Evolutionary conservation across 2,888 invertebrate genomes (phyloP).

Genomic region (Bombyx huttoni): DNA sequence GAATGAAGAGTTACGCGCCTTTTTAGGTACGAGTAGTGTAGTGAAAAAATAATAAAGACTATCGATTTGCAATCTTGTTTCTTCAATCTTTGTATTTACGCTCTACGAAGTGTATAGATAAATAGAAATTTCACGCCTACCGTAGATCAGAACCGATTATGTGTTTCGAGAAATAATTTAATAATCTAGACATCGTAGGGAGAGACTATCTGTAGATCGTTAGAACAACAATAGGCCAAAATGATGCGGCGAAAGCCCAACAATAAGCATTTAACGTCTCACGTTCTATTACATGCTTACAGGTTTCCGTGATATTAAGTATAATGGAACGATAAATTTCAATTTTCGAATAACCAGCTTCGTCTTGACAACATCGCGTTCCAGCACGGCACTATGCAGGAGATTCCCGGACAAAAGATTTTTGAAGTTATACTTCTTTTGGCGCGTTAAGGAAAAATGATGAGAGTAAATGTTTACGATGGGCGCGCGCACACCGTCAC

Average conservation of each 20-base stretch:
- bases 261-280: constrained; percentile 20
- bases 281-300: not conserved
- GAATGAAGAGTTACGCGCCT: too few species aligned
- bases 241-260: constrained; percentile 35
- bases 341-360: constrained; percentile 15
- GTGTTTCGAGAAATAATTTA: constrained; percentile 1
- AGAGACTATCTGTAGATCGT: constrained; percentile 17
- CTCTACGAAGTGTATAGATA: not conserved
- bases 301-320: constrained; percentile 8
- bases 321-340: constrained; percentile 50
- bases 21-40: too few species aligned
- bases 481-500: too few species aligned
- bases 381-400: not conserved
- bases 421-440: too few species aligned
- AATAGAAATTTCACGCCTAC: not conserved
- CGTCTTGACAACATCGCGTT: not conserved
- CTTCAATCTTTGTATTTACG: too few species aligned
- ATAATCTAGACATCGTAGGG: constrained; percentile 9
- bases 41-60: too few species aligned
- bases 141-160: not conserved
- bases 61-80: too few species aligned
- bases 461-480: too few species aligned
- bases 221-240: constrained; percentile 32
- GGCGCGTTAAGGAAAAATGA: too few species aligned
- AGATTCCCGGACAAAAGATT: too few species aligned